Percentiles rank a stretch among this genome's conserved stretches.
Evolutionary conservation across 1,140 invertebrate species (phyloP).

Genomic region (Dreissena polymorpha): DNA sequence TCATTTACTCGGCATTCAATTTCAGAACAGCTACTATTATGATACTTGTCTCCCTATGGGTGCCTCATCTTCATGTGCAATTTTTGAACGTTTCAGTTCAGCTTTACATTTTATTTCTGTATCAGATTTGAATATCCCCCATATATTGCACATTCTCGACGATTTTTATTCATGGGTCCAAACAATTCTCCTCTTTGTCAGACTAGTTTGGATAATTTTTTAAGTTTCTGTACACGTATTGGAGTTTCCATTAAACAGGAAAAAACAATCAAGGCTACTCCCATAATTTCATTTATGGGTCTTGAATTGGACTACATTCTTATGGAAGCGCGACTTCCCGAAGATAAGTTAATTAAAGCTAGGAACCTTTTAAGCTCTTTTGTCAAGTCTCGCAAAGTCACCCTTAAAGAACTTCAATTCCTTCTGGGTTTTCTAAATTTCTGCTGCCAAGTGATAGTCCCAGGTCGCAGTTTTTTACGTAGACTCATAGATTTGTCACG

Average conservation of each 20-base stretch:
- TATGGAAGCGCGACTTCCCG: constrained; percentile 23
- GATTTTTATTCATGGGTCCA: constrained; percentile 53
- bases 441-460: constrained; percentile 26
- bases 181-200: constrained; percentile 2
- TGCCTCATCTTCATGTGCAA: constrained; percentile 48
- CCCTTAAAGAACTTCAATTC: constrained; percentile 37
- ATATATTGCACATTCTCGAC: constrained; percentile 52
- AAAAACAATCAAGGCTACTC: neutral
- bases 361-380: neutral
- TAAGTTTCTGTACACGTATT: constrained; percentile 18
- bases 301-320: constrained; percentile 13
- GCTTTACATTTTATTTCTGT: constrained; percentile 52
- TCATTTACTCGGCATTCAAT: constrained; percentile 15
- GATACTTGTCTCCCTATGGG: constrained; percentile 58
- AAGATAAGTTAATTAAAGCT: constrained; percentile 3
- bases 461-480: constrained; percentile 27
- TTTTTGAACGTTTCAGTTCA: constrained; percentile 45
- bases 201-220: constrained; percentile 8
- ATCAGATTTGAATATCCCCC: constrained; percentile 1
- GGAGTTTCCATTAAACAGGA: constrained; percentile 21
- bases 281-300: constrained; percentile 30
- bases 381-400: too few relatives aligned
- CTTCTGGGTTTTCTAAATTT: constrained; percentile 42
- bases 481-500: constrained; percentile 31
- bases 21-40: constrained; percentile 36